Conservation (phyloP, 1,140 invertebrate species). For the Eurosta solidaginis region DNA sequence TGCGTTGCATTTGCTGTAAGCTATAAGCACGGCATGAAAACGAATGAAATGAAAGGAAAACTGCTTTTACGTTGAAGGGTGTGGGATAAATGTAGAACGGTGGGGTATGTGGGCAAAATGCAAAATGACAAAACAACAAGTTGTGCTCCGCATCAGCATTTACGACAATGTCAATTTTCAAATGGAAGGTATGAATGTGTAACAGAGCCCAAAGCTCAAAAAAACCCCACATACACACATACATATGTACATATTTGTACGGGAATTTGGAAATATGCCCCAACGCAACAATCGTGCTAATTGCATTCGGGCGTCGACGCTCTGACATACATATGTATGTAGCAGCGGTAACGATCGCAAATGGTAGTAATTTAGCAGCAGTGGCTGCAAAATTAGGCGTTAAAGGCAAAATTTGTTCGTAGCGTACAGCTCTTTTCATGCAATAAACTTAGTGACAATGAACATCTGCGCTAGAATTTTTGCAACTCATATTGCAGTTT, state of each 20-base stretch:
- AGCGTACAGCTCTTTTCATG: not conserved
- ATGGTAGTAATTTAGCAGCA: not conserved
- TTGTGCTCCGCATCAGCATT: not conserved
- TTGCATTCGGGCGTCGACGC: not conserved
- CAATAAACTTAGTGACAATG: not conserved
- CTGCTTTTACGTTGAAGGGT: too few species aligned
- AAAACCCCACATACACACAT: not conserved
- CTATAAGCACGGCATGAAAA: slow-evolving; percentile 10
- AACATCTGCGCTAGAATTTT: slow-evolving; percentile 20
- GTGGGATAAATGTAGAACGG: too few species aligned
- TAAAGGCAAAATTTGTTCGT: not conserved
- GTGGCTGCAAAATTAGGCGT: not conserved
- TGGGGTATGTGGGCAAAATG: not conserved
- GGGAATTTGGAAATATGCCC: not conserved
- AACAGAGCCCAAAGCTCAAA: not conserved
- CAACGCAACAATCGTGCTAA: not conserved
- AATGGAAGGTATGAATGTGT: not conserved
- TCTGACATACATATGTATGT: not conserved
- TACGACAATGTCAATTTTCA: not conserved
- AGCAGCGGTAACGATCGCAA: slow-evolving; percentile 14
- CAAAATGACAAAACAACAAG: not conserved
- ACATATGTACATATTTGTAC: not conserved
- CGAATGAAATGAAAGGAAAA: not conserved
- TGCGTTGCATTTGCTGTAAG: slow-evolving; percentile 22
- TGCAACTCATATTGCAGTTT: not conserved